Base-by-base conservation (phyloP, 1,140 invertebrate genomes). In the Papilio glaucus region DNA sequence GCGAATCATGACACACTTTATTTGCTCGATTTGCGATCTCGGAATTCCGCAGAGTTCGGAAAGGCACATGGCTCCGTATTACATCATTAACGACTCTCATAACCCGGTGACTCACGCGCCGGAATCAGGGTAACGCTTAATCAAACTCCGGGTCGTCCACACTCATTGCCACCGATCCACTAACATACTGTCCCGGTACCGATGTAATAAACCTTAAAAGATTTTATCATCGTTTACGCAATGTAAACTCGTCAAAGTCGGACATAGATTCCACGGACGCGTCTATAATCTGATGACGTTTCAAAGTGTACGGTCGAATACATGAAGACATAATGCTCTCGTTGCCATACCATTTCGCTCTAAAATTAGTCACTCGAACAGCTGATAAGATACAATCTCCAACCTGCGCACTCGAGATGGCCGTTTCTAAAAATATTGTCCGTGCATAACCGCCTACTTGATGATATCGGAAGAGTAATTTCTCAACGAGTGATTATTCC, bases 391-490 rank as follows among this genome's bases (percentile, higher is more conserved):
- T 85, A 76, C 45, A 61, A 86, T 86, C 83, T 77, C 72, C 60
- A 26, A 60, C 12, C 45, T 63, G 82, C 77, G 75, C 77, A 79
- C 68, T 77, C 69, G 57, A 76, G 73, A 85, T 86, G 74, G 77
- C 77, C 79, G 72, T 74, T 77, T 77, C 75, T 81, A 79, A 85
- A 85, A 80, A 85, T 84, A 83, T 81, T 79, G 81, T 80, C 77
- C 77, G 77, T 77, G 68, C 76, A 78, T 72, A 75, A 69, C 67
- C 73, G 73, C 70, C 65, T 72, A 72, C 15, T 72, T 71, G 81
- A 81, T 84, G 70, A 80, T 77, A 84, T 79, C 78, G 38, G 61
- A 26, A 67, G 74, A 77, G 71, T 79, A 77, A 83, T 80, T 77
- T 84, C 38, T 70, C 67, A 72, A 69, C 76, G 78, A 67, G 77